Evolutionary conservation across 2,797 vertebrate genomes (phyloP).

Genomic region (Coccyzus lansbergi): DNA sequence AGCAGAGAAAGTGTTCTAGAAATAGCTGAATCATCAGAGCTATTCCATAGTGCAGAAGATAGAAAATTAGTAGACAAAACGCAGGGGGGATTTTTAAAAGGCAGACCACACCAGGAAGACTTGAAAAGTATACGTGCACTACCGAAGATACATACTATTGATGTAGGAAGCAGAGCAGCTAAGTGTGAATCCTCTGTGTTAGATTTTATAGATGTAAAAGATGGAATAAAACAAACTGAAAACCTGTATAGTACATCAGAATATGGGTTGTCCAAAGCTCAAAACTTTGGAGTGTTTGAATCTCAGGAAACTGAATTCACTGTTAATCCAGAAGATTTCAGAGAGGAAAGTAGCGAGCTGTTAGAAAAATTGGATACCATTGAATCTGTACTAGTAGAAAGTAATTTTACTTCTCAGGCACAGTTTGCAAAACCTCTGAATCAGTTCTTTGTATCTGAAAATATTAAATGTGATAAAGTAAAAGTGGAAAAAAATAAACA

Average conservation of each 20-base stretch:
- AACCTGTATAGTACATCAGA: neutral
- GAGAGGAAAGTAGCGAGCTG: neutral
- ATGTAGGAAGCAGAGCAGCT: neutral
- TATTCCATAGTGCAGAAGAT: neutral
- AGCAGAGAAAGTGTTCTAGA: neutral
- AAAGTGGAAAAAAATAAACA: neutral
- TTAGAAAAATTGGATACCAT: neutral
- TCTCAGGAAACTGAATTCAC: neutral
- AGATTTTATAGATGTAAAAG: neutral
- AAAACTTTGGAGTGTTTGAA: neutral
- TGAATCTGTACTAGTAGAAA: neutral
- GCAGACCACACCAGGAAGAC: neutral
- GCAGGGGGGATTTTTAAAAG: neutral
- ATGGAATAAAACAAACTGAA: conserved; percentile 23
- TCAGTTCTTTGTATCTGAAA: neutral
- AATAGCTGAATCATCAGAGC: neutral
- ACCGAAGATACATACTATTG: rapidly evolving
- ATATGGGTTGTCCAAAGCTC: neutral
- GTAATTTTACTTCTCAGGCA: neutral
- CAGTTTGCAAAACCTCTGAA: neutral
- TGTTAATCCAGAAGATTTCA: neutral
- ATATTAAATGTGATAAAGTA: neutral
- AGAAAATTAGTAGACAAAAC: neutral
- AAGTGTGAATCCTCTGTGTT: neutral
- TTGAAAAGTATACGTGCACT: neutral